Evolutionary conservation across 2,797 vertebrate species (phyloP).

Genomic region (Champsocephalus gunnari): DNA sequence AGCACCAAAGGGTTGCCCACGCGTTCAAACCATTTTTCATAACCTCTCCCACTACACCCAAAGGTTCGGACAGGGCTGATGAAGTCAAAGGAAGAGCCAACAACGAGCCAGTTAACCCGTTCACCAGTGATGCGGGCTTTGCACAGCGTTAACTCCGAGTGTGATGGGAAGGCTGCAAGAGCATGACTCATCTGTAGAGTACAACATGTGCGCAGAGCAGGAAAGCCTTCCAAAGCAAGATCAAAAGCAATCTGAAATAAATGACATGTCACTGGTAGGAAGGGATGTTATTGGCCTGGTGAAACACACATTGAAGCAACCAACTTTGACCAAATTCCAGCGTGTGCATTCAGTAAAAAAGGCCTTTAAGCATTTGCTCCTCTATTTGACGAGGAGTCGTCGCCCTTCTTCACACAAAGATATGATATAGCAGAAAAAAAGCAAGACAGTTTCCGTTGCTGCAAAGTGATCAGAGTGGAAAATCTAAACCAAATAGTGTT

Average conservation of each 20-base stretch:
- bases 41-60: slow-evolving; percentile 17
- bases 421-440: slow-evolving; percentile 22
- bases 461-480: slow-evolving; percentile 32
- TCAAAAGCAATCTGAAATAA: slow-evolving; percentile 68
- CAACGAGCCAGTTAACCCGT: slow-evolving; percentile 23
- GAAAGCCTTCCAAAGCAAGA: slow-evolving; percentile 63
- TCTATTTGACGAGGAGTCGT: slow-evolving; percentile 12
- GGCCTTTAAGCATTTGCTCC: slow-evolving; percentile 24
- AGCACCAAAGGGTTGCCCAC: slow-evolving; percentile 36
- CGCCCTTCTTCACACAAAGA: slow-evolving; percentile 21
- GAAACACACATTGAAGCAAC: slow-evolving; percentile 35
- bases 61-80: slow-evolving; percentile 36
- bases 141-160: slow-evolving; percentile 6
- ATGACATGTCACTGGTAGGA: slow-evolving; percentile 50
- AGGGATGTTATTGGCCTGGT: slow-evolving; percentile 52
- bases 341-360: slow-evolving; percentile 46
- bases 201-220: slow-evolving; percentile 56
- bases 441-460: slow-evolving; percentile 33
- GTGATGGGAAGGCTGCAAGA: slow-evolving; percentile 26
- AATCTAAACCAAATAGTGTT: slow-evolving; percentile 51
- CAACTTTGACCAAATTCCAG: slow-evolving; percentile 41
- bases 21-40: slow-evolving; percentile 54
- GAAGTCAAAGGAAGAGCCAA: slow-evolving; percentile 21
- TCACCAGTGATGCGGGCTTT: slow-evolving; percentile 26
- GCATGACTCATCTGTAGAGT: slow-evolving; percentile 65